Conservation (phyloP, 2,797 vertebrate species). For the Catamblyrhynchus diadema region DNA sequence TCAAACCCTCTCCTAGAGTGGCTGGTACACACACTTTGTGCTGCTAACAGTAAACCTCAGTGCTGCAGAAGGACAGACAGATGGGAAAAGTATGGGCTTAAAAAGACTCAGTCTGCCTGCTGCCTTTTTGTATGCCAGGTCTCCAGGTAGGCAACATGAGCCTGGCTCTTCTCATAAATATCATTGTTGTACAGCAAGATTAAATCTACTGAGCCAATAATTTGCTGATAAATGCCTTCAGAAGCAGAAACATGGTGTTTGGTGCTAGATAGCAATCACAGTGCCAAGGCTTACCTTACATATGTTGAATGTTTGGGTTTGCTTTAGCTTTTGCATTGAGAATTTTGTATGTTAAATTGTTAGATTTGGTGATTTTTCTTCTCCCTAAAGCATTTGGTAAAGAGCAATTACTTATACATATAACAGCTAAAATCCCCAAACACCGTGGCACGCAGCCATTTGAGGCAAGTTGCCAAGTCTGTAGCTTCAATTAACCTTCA, state of each 20-base stretch:
- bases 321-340: neutral
- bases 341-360: neutral
- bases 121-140: neutral
- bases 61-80: neutral
- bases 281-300: neutral
- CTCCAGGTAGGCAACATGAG: neutral
- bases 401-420: constrained; percentile 60
- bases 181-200: neutral
- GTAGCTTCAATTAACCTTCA: constrained; percentile 70
- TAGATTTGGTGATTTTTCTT: constrained; percentile 26
- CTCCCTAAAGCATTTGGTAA: constrained; percentile 47
- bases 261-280: neutral
- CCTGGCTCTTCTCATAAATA: neutral
- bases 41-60: neutral
- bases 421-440: constrained; percentile 59
- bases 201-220: neutral
- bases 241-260: neutral
- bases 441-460: constrained; percentile 49
- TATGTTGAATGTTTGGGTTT: neutral
- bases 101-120: neutral
- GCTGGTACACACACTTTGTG: neutral
- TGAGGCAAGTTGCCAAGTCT: constrained; percentile 62
- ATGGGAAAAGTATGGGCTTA: neutral
- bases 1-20: neutral
- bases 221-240: neutral